Conservation (phyloP, 1,140 invertebrate genomes). For the Venustaconcha ellipsiformis region DNA sequence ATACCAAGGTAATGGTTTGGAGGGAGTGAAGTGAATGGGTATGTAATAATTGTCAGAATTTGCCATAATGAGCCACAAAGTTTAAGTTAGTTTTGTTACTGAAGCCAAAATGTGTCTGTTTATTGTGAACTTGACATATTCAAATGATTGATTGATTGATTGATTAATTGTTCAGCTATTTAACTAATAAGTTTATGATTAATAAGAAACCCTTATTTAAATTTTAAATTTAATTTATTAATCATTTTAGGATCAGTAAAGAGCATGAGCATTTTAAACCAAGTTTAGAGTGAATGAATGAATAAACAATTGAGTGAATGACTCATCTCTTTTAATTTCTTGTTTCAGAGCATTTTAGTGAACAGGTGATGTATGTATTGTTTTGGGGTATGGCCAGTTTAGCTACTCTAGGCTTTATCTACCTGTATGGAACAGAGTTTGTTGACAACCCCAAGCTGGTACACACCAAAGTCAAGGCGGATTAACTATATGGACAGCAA, state of each 20-base stretch:
- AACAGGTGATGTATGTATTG: constrained; percentile 87
- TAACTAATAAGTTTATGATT: neutral
- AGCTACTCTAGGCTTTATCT: constrained; percentile 78
- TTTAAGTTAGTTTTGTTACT: too few relatives aligned
- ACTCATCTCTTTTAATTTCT: constrained; percentile 21
- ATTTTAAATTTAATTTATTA: neutral
- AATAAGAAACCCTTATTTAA: neutral
- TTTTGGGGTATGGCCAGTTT: constrained; percentile 84
- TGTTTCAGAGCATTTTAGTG: constrained; percentile 81
- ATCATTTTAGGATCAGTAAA: neutral
- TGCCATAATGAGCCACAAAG: too few relatives aligned
- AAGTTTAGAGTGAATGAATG: neutral
- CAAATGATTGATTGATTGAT: too few relatives aligned
- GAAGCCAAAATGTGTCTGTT: too few relatives aligned
- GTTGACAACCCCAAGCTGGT: constrained; percentile 82
- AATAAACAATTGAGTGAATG: neutral
- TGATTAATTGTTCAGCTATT: too few relatives aligned
- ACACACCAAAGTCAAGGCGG: constrained; percentile 52
- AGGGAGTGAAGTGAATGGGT: too few relatives aligned
- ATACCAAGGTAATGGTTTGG: too few relatives aligned
- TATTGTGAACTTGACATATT: too few relatives aligned
- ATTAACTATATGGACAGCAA: constrained; percentile 58
- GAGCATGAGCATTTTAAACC: too few relatives aligned
- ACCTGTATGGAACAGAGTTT: constrained; percentile 83
- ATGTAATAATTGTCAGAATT: too few relatives aligned